Percentiles rank a stretch among this genome's conserved stretches.
These are phyloP conservation scores for Agrilus mali DNA, from an alignment of 2,888 invertebrate species.

Conservation along the genomic window DNA sequence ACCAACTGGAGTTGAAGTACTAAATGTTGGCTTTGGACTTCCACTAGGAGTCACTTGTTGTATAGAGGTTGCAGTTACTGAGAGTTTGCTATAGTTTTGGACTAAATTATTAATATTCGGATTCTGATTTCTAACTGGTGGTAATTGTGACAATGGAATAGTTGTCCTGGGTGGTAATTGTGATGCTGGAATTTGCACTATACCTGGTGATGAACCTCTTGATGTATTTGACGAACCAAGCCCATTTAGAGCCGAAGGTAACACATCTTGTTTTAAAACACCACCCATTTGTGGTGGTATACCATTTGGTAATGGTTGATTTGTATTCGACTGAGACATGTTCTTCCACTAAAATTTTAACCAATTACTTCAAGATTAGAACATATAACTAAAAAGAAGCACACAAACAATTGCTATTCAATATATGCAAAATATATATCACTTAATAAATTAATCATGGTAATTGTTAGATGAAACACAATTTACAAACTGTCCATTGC, in stretches of 20 bases:
- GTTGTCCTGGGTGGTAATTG: conserved; percentile 21
- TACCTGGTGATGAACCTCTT: conserved; percentile 29
- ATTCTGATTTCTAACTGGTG: conserved; percentile 11
- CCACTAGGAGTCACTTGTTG: conserved; percentile 15
- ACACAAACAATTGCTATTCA: too few species aligned
- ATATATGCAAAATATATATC: too few species aligned
- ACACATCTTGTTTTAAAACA: conserved; percentile 8
- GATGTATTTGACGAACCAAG: conserved; percentile 31
- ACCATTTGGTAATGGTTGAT: conserved; percentile 22
- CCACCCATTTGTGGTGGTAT: conserved; percentile 18
- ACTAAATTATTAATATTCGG: conserved; percentile 12
- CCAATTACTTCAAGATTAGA: too few species aligned
- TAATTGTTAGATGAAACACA: too few species aligned
- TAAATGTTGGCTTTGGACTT: conserved; percentile 19
- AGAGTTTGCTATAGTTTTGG: conserved; percentile 16
- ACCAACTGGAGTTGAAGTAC: conserved; percentile 23
- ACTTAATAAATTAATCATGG: too few species aligned
- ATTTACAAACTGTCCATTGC: too few species aligned
- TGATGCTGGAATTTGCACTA: conserved; percentile 20
- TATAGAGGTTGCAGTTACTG: conserved; percentile 9
- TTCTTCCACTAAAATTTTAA: too few species aligned
- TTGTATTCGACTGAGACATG: conserved; percentile 8
- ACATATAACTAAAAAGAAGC: too few species aligned
- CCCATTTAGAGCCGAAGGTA: conserved; percentile 24
- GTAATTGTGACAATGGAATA: conserved; percentile 27